Percentiles rank a stretch among this genome's conserved stretches.
These are phyloP conservation scores for Ctenicera cuprea DNA, from an alignment of 2,888 invertebrate genomes.

Conservation along the genomic window DNA sequence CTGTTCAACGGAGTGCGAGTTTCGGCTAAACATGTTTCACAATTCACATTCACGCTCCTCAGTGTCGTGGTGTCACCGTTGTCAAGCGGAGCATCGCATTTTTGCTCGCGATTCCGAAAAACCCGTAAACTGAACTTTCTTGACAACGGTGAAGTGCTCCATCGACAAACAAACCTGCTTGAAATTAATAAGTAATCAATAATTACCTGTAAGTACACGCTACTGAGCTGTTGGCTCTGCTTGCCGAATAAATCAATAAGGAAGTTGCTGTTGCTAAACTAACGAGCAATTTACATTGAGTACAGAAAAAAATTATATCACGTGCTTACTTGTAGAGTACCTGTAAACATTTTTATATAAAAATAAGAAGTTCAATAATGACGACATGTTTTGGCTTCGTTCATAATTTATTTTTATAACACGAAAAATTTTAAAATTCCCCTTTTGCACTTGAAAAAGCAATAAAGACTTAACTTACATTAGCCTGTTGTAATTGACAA, in stretches of 20 bases:
- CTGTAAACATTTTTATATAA: background rate
- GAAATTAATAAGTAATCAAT: background rate
- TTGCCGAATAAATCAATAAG: slow-evolving; percentile 25
- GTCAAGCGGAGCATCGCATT: slow-evolving; percentile 27
- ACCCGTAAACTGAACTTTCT: background rate
- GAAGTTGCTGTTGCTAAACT: slow-evolving; percentile 1
- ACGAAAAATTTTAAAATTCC: background rate
- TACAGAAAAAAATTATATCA: slow-evolving; percentile 13
- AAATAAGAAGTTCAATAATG: slow-evolving; percentile 7
- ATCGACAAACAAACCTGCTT: background rate
- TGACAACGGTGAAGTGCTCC: slow-evolving; percentile 37
- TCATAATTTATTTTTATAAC: slow-evolving; percentile 5
- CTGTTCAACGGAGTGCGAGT: background rate
- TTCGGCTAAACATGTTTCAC: background rate
- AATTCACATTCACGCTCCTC: background rate
- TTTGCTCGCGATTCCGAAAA: background rate
- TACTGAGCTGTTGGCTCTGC: slow-evolving; percentile 1
- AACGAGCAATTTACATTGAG: background rate
- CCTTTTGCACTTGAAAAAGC: background rate
- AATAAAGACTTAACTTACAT: background rate
- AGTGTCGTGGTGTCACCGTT: slow-evolving; percentile 34
- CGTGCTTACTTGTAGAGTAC: slow-evolving; percentile 8
- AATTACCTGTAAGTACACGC: slow-evolving; percentile 1
- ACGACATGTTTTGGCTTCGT: background rate
- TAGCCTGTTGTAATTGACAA: too few relatives aligned